phyloP scores from a whole-genome alignment of 2,888 invertebrate species.

The Litoditis marina region DNA sequence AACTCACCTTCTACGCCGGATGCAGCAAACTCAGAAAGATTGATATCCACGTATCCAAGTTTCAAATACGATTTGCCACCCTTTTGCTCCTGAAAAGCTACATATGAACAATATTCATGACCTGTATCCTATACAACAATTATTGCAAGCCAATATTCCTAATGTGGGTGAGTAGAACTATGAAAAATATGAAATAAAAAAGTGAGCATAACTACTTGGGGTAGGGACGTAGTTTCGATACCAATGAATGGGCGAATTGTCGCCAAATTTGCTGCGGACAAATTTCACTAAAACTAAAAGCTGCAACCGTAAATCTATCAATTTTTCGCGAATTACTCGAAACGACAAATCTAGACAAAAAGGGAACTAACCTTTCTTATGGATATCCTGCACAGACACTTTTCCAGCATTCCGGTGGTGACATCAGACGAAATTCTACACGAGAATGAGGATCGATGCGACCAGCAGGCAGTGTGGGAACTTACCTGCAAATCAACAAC shows the following conservation, averaged over 20 bases:
- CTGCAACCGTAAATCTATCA: too few relatives aligned
- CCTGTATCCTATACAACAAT: too few relatives aligned
- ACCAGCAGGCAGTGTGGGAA: constrained; percentile 88
- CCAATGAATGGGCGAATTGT: too few relatives aligned
- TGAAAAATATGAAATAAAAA: too few relatives aligned
- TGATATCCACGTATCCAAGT: constrained; percentile 93
- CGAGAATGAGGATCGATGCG: constrained; percentile 80
- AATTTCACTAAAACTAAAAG: too few relatives aligned
- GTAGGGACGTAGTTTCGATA: not conserved
- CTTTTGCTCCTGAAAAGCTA: constrained; percentile 69
- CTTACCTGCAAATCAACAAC: constrained; percentile 70
- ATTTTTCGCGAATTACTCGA: too few relatives aligned
- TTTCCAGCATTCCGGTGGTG: constrained; percentile 87
- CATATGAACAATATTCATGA: too few relatives aligned
- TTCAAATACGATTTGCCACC: constrained; percentile 85
- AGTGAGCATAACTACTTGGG: too few relatives aligned
- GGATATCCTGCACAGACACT: constrained; percentile 86
- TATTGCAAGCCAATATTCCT: too few relatives aligned
- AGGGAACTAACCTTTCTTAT: constrained; percentile 78
- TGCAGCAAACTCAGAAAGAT: constrained; percentile 93
- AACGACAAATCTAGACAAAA: constrained; percentile 4
- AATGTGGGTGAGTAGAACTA: too few relatives aligned
- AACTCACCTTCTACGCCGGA: constrained; percentile 72
- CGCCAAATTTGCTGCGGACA: too few relatives aligned
- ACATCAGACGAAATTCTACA: constrained; percentile 97